These are phyloP conservation scores for Telenomus remus DNA, from an alignment of 1,140 invertebrate genomes.

Conservation along the genomic window DNA sequence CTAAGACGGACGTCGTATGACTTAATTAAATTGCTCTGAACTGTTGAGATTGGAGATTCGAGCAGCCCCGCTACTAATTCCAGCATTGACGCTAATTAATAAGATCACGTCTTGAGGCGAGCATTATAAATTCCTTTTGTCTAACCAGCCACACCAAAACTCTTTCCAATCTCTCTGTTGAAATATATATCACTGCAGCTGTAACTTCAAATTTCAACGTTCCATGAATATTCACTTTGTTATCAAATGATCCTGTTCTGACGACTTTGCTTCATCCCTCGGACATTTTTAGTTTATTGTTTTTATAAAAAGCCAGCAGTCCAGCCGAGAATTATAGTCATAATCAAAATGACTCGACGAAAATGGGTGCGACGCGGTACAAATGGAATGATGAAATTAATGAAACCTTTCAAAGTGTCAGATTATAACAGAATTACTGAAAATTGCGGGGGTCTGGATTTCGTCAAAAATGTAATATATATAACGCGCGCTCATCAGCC, in stretches of 20 bases:
- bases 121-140: conserved; percentile 10
- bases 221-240: not conserved
- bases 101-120: conserved; percentile 27
- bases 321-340: not conserved
- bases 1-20: conserved; percentile 45
- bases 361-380: not conserved
- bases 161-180: not conserved
- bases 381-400: conserved; percentile 2
- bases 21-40: conserved; percentile 51
- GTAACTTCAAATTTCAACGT: not conserved
- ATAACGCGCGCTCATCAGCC: conserved; percentile 16
- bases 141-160: not conserved
- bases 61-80: conserved; percentile 33
- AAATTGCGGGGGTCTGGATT: not conserved
- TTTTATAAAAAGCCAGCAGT: too few species aligned
- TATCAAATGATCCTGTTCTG: too few species aligned
- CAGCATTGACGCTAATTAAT: conserved; percentile 51
- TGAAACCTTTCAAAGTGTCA: conserved; percentile 11
- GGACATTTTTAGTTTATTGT: too few species aligned
- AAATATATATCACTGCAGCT: not conserved
- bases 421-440: conserved; percentile 2
- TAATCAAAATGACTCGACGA: not conserved
- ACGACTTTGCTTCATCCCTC: too few species aligned
- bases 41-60: conserved; percentile 45
- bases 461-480: conserved; percentile 29